Conservation (phyloP, 1,140 invertebrate genomes). For the Frieseomelitta varia region DNA sequence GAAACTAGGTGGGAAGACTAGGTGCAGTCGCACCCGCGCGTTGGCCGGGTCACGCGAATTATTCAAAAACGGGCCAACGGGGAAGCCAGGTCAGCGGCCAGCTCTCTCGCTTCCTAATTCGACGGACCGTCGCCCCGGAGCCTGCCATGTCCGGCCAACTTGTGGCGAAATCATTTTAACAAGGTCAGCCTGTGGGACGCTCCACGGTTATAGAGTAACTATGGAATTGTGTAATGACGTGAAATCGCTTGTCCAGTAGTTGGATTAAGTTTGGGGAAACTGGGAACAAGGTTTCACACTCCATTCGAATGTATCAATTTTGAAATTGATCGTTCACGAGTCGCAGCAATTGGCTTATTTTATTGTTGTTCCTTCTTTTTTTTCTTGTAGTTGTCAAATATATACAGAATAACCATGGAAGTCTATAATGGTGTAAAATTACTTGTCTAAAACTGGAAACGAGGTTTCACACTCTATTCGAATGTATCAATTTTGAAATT, state of each 20-base stretch:
- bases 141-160: not conserved
- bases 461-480: too few relatives aligned
- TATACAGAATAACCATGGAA: too few relatives aligned
- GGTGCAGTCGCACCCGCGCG: conserved; percentile 9
- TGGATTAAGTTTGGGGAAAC: not conserved
- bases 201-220: not conserved
- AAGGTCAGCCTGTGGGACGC: not conserved
- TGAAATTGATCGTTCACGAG: too few relatives aligned
- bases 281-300: too few relatives aligned
- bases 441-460: too few relatives aligned
- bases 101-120: not conserved
- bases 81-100: not conserved
- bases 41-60: conserved; percentile 24
- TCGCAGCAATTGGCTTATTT: too few relatives aligned
- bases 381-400: too few relatives aligned
- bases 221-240: not conserved
- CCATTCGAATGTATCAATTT: too few relatives aligned
- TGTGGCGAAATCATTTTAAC: conserved; percentile 5
- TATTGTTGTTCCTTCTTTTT: too few relatives aligned
- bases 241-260: not conserved
- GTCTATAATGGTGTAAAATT: too few relatives aligned
- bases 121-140: not conserved
- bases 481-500: too few relatives aligned
- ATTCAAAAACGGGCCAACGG: conserved; percentile 24
- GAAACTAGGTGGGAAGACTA: too few relatives aligned